Conservation (phyloP, 2,888 invertebrate species). For the Caenorhabditis parvicauda region DNA sequence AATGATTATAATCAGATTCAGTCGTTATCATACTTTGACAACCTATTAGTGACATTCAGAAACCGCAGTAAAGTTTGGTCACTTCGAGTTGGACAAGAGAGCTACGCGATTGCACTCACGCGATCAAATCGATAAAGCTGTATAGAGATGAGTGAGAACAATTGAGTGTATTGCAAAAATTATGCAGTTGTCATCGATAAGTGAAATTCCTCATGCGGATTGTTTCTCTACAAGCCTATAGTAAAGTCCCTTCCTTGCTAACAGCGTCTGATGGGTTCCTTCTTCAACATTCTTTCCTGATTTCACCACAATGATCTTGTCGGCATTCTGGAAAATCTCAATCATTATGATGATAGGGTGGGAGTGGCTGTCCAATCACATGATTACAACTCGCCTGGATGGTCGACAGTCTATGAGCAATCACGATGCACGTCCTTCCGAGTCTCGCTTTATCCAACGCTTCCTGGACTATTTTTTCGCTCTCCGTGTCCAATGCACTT, state of each 20-base stretch:
- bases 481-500: constrained; percentile 61
- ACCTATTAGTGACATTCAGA: too few relatives aligned
- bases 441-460: constrained; percentile 79
- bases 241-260: constrained; percentile 48
- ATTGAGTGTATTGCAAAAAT: too few relatives aligned
- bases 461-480: constrained; percentile 75
- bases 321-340: constrained; percentile 71
- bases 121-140: too few relatives aligned
- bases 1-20: too few relatives aligned
- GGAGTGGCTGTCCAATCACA: not conserved
- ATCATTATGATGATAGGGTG: too few relatives aligned
- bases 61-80: too few relatives aligned
- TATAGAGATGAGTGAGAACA: too few relatives aligned
- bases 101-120: too few relatives aligned
- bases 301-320: constrained; percentile 67
- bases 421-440: constrained; percentile 77
- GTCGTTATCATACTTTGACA: too few relatives aligned
- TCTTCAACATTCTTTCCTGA: constrained; percentile 50
- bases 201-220: too few relatives aligned
- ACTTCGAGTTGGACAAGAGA: too few relatives aligned
- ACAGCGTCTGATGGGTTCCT: constrained; percentile 48
- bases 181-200: too few relatives aligned
- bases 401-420: constrained; percentile 82
- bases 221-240: constrained; percentile 47
- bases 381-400: constrained; percentile 64